Evolutionary conservation across 1,140 invertebrate species (phyloP).

Genomic region (Druon quercuslanigerum): DNA sequence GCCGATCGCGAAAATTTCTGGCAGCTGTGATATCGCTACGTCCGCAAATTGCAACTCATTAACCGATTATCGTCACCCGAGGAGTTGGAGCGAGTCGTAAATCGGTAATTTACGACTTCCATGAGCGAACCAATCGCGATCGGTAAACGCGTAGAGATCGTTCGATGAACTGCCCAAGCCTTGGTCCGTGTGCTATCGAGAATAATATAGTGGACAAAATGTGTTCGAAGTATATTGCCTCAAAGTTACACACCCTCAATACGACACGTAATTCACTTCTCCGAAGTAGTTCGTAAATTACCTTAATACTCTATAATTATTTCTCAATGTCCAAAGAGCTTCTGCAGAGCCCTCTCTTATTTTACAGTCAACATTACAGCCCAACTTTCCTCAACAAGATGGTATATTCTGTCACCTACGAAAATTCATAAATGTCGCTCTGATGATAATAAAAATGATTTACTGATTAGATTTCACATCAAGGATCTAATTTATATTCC

Average conservation of each 20-base stretch:
- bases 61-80: constrained; percentile 51
- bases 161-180: constrained; percentile 1
- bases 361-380: neutral
- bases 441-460: too few species aligned
- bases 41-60: constrained; percentile 54
- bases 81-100: constrained; percentile 47
- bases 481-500: too few species aligned
- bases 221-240: constrained; percentile 33
- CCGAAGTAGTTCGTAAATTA: constrained; percentile 23
- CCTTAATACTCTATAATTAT: constrained; percentile 28
- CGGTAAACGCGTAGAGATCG: constrained; percentile 32
- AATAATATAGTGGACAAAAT: constrained; percentile 38
- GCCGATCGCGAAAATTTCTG: constrained; percentile 36
- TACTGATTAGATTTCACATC: too few species aligned
- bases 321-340: constrained; percentile 10
- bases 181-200: neutral
- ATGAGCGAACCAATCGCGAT: constrained; percentile 35
- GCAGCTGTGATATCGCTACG: constrained; percentile 38
- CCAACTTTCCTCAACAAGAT: too few species aligned
- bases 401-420: too few species aligned
- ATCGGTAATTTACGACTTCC: constrained; percentile 53
- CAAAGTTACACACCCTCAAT: constrained; percentile 45
- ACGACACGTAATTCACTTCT: constrained; percentile 18
- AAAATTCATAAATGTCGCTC: too few species aligned
- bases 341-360: neutral